These are phyloP conservation scores for Orthonevra nobilis DNA, from an alignment of 2,888 invertebrate genomes.

Conservation along the genomic window DNA sequence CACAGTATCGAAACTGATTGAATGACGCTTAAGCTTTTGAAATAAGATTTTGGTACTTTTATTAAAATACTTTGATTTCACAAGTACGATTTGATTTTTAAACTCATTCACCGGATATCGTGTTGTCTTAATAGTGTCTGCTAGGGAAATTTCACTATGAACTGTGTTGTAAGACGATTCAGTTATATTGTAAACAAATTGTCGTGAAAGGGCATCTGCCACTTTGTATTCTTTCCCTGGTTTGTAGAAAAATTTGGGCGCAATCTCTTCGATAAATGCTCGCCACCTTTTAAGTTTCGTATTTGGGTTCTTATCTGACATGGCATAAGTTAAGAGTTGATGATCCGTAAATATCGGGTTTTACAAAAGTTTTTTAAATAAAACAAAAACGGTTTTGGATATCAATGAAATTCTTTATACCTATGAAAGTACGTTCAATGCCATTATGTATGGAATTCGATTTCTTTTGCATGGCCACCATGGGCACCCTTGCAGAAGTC, in stretches of 20 bases:
- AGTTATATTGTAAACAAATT: constrained; percentile 28
- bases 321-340: constrained; percentile 66
- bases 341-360: constrained; percentile 52
- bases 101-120: constrained; percentile 37
- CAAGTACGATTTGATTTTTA: constrained; percentile 46
- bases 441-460: no score
- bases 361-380: no score
- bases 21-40: not conserved
- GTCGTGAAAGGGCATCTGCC: constrained; percentile 48
- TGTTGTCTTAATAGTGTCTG: constrained; percentile 16
- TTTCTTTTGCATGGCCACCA: no score
- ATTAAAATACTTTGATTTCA: not conserved
- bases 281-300: constrained; percentile 51
- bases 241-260: constrained; percentile 47
- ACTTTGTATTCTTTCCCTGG: constrained; percentile 53
- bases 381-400: no score
- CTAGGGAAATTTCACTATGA: constrained; percentile 40
- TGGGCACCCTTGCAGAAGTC: no score
- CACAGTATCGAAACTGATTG: not conserved
- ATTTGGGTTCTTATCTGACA: constrained; percentile 62
- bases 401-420: no score
- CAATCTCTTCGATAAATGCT: constrained; percentile 53
- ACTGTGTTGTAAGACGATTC: not conserved
- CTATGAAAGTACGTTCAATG: no score
- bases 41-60: constrained; percentile 35